A percentile compares a stretch with the other conserved stretches of the same genome.
These are phyloP conservation scores for Danio kyathit DNA, from an alignment of 2,797 vertebrate species.

Conservation along the genomic window DNA sequence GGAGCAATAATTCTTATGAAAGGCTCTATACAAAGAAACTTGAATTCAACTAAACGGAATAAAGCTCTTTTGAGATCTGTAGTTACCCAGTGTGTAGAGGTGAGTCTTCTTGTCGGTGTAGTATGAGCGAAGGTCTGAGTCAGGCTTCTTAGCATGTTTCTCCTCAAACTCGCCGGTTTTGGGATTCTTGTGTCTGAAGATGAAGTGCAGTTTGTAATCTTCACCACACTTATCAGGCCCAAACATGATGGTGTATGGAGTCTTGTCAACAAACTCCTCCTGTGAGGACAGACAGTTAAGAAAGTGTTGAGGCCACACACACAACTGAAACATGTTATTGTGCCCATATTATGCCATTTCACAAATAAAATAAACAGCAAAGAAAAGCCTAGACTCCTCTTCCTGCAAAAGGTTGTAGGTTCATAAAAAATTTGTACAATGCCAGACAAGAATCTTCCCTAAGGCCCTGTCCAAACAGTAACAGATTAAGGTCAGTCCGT, in stretches of 20 bases:
- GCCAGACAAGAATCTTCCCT: too few relatives aligned
- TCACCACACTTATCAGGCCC: slow-evolving; percentile 98
- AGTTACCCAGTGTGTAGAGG: slow-evolving; percentile 90
- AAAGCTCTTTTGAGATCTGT: not conserved
- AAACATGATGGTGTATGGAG: slow-evolving; percentile 98
- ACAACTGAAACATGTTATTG: too few relatives aligned
- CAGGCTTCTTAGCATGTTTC: slow-evolving; percentile 95
- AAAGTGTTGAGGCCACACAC: not conserved
- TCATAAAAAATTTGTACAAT: too few relatives aligned
- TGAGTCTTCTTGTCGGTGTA: slow-evolving; percentile 98
- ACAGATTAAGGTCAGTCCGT: too few relatives aligned
- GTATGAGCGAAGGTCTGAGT: slow-evolving; percentile 91
- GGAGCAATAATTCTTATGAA: too few relatives aligned
- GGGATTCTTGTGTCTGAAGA: slow-evolving; percentile 97
- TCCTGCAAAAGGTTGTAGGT: too few relatives aligned
- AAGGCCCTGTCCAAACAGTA: too few relatives aligned
- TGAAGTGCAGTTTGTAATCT: slow-evolving; percentile 98
- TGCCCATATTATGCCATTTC: not conserved
- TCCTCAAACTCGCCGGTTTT: slow-evolving; percentile 93
- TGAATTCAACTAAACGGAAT: too few relatives aligned
- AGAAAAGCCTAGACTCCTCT: too few relatives aligned
- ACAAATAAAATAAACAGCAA: not conserved
- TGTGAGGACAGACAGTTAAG: slow-evolving; percentile 63
- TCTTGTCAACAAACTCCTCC: slow-evolving; percentile 96
- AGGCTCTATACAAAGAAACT: too few relatives aligned